phyloP scores from a whole-genome alignment of 1,140 invertebrate species.

The Acromyrmex heyeri region DNA sequence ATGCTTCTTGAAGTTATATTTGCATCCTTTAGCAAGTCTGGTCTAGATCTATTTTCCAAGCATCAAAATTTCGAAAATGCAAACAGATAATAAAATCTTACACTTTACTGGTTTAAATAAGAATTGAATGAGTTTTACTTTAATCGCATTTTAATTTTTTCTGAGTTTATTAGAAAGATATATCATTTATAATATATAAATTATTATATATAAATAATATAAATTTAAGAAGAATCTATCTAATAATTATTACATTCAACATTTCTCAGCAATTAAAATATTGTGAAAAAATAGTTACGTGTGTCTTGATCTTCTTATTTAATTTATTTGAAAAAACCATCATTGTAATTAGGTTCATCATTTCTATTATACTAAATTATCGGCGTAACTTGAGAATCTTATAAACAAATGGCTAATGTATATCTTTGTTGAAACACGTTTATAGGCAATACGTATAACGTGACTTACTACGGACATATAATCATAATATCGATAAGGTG shows the following conservation, averaged over 20 bases:
- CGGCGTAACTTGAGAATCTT: neutral
- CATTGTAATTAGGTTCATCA: neutral
- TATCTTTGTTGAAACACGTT: neutral
- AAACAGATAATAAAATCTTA: constrained; percentile 37
- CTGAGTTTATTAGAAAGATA: neutral
- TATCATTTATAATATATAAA: too few relatives aligned
- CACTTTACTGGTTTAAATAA: neutral
- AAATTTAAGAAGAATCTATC: too few relatives aligned
- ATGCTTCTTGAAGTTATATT: constrained; percentile 43
- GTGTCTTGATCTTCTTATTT: neutral
- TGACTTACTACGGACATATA: neutral
- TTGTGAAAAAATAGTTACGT: neutral
- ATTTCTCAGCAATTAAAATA: neutral
- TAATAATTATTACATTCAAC: neutral
- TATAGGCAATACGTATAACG: constrained; percentile 35
- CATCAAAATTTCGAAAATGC: neutral
- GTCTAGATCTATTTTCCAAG: neutral
- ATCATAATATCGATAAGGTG: constrained; percentile 58
- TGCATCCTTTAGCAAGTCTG: constrained; percentile 7
- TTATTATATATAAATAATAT: too few relatives aligned
- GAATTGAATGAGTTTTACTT: neutral
- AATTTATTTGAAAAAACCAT: neutral
- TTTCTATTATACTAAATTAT: constrained; percentile 2
- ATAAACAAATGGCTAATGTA: neutral
- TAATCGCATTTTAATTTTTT: neutral